Base-by-base conservation (phyloP, 1,140 invertebrate species). In the Brachionus paranguensis region DNA sequence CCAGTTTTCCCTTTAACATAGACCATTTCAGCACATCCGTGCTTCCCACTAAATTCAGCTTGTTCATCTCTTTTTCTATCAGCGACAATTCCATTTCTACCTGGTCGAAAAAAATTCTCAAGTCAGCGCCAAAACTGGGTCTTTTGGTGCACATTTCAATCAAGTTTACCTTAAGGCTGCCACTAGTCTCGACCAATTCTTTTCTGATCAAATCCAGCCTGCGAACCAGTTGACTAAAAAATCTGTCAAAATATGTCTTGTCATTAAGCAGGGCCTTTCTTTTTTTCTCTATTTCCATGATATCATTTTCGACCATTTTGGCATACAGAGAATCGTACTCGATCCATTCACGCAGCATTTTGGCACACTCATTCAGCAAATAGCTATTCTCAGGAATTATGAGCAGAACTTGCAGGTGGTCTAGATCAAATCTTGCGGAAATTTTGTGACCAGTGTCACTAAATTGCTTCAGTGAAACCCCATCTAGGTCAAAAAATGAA, bases 21-120 rank as follows among this genome's bases (percentile, higher is more conserved):
- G 27, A 60, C 27, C 50, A 41, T 20, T 79, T 79, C 8, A 29
- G 45, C 11, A n/a, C 24, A 33, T 79, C 50, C 2, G 14, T 20
- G 33, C 27, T 33, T 11, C 29, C 29, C 0, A 50, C 33, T 8
- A 33, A 33, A 41, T 64, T 60, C 4, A 79, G 24, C 33, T 79
- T 79, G 53, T 60, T 60, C 43, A 43, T 60, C 41, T 79, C 53
- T n/a, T 41, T 79, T 37, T 79, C 53, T 5, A 79, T 60, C n/a
- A 11, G 12, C 0, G 55, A 60, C 33, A 79, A 64, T 24, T 50
- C 33, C 12, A 24, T 10, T 50, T 76, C 45, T 29, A 76, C 27
- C 33, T 76, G 17, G 11, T 76, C 72, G 5, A 76, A 76, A n/a
- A 20, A 41, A 68, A 14, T 33, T 3, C 37, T 43, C 4, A 20